Evolutionary conservation across 2,888 invertebrate species (phyloP).

Genomic region (Pseudococcus jackbeardsleyi): DNA sequence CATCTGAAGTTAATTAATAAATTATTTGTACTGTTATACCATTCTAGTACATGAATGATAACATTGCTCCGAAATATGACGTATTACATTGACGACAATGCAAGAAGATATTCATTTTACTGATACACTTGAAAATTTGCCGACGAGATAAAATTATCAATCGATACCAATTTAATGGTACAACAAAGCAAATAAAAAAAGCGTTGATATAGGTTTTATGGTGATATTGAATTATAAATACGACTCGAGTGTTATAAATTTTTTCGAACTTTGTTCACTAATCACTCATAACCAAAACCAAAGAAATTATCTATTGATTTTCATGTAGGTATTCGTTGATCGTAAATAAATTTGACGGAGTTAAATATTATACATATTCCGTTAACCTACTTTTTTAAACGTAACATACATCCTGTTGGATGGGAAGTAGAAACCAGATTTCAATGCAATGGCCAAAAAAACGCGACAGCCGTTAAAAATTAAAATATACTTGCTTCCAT

Average conservation of each 20-base stretch:
- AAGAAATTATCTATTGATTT: background rate
- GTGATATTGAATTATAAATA: background rate
- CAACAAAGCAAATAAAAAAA: conserved; percentile 15
- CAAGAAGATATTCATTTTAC: background rate
- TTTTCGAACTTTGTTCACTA: background rate
- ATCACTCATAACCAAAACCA: background rate
- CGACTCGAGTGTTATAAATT: background rate
- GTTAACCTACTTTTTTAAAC: too few relatives aligned
- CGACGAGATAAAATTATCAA: background rate
- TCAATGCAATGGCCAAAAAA: too few relatives aligned
- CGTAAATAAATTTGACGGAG: background rate
- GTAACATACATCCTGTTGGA: too few relatives aligned
- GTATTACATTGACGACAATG: background rate
- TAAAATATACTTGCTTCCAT: too few relatives aligned
- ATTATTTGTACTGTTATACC: conserved; percentile 12
- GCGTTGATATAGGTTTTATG: background rate
- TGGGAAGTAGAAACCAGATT: too few relatives aligned
- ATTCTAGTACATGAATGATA: background rate
- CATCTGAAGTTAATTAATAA: conserved; percentile 10
- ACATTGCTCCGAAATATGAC: background rate
- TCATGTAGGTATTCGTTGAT: background rate
- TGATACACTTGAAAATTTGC: conserved; percentile 23
- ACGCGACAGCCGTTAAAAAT: too few relatives aligned
- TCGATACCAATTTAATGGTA: background rate
- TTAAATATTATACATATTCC: background rate